These are phyloP conservation scores for Synaphobranchus kaupii DNA, from an alignment of 2,797 vertebrate genomes.

Conservation along the genomic window DNA sequence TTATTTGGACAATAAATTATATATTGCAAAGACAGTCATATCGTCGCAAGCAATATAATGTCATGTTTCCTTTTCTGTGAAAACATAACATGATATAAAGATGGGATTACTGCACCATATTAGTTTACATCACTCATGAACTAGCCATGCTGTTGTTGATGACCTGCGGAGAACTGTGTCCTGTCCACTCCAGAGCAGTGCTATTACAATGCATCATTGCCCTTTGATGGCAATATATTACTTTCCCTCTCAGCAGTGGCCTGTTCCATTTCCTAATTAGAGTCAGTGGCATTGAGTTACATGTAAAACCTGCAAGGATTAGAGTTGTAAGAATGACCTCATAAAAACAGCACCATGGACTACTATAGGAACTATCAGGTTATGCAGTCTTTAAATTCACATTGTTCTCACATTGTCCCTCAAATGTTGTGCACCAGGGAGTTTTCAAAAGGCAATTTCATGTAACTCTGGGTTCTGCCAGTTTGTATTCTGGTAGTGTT, in stretches of 20 bases:
- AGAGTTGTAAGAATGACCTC: constrained; percentile 25
- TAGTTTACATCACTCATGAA: background rate
- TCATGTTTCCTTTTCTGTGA: background rate
- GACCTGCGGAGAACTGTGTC: background rate
- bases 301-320: constrained; percentile 13
- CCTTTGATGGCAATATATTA: constrained; percentile 21
- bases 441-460: background rate
- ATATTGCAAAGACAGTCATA: constrained; percentile 6
- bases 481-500: background rate
- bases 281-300: constrained; percentile 18
- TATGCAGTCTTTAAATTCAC: constrained; percentile 21
- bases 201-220: constrained; percentile 17
- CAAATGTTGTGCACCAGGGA: background rate
- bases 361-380: constrained; percentile 1
- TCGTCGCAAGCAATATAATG: background rate
- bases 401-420: background rate
- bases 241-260: constrained; percentile 1
- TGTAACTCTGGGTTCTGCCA: background rate
- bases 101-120: background rate
- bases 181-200: constrained; percentile 2
- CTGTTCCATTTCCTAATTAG: constrained; percentile 26
- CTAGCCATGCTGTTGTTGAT: background rate
- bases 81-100: background rate
- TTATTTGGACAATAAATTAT: constrained; percentile 9
- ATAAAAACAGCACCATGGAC: constrained; percentile 20